These are phyloP conservation scores for Pseudococcus viburni DNA, from an alignment of 2,888 invertebrate genomes.

Conservation along the genomic window DNA sequence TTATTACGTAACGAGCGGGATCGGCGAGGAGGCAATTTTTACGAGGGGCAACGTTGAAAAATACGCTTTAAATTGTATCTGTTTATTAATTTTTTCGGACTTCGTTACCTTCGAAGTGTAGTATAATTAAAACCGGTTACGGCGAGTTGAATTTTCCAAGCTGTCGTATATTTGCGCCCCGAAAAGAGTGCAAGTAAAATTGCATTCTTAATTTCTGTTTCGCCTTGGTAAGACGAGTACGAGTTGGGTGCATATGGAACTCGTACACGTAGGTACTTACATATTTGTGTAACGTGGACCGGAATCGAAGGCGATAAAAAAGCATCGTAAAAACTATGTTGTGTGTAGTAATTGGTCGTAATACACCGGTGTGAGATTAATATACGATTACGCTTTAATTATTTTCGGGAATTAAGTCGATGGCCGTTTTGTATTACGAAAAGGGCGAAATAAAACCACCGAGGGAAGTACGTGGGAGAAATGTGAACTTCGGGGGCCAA, in stretches of 20 bases:
- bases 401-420: neutral
- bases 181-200: slow-evolving; percentile 41
- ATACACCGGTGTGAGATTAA: neutral
- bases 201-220: slow-evolving; percentile 34
- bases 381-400: neutral
- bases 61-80: slow-evolving; percentile 11
- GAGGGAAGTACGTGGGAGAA: neutral
- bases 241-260: neutral
- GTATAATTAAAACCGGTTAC: slow-evolving; percentile 43
- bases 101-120: slow-evolving; percentile 47
- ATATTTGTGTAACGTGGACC: neutral
- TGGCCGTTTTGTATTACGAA: neutral
- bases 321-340: slow-evolving; percentile 2
- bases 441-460: too few species aligned
- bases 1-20: slow-evolving; percentile 25
- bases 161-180: neutral
- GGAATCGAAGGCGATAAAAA: slow-evolving; percentile 47
- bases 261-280: too few species aligned
- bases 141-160: neutral
- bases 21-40: neutral
- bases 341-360: slow-evolving; percentile 18
- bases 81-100: neutral
- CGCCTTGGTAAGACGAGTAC: neutral
- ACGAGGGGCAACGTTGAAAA: slow-evolving; percentile 15
- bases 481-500: neutral